Evolutionary conservation across 2,113 vertebrate genomes (phyloP).

Genomic region (Danio rerio): GRCz12tu NC_133192.1:18901501-18902000

Average conservation of each 20-base stretch:
- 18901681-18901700: too few species aligned
- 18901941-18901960: slow-evolving; percentile 30
- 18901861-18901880: slow-evolving; percentile 57
- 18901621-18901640: background rate
- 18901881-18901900: slow-evolving; percentile 59
- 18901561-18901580: background rate
- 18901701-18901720: background rate
- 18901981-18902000: slow-evolving; percentile 39
- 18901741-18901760: background rate
- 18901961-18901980: slow-evolving; percentile 17
- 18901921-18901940: slow-evolving; percentile 30
- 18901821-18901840: slow-evolving; percentile 59
- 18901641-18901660: background rate
- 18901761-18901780: slow-evolving; percentile 21
- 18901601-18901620: background rate
- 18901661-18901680: background rate
- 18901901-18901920: slow-evolving; percentile 19
- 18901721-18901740: slow-evolving; percentile 40
- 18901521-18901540: background rate
- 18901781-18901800: slow-evolving; percentile 11
- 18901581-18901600: background rate
- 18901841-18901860: slow-evolving; percentile 61
- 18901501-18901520: background rate
- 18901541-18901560: background rate
- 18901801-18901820: slow-evolving; percentile 34